Evolutionary conservation across 1,140 invertebrate genomes (phyloP), one percentile per base, ranked within the genome.

Genomic region (Tetragnatha versicolor): DNA sequence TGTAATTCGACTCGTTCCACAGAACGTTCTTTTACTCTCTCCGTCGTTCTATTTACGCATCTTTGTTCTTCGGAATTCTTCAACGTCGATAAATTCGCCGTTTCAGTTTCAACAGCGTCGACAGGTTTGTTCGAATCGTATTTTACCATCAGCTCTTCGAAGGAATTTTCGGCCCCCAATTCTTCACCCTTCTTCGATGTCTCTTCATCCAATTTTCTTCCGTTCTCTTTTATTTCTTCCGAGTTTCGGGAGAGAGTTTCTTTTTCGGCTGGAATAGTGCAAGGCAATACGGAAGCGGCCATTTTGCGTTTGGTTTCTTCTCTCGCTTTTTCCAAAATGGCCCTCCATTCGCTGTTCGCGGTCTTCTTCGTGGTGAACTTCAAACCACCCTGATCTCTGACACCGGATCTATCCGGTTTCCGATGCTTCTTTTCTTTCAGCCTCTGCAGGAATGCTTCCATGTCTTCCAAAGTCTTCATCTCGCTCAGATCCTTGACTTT

Each of bases 381-480:
- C 20, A 70, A 55, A 25, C 35, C 10, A 7, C 47, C 31, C 20
- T 60, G 58, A n/a, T 20, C 20, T 42, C 31, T 33, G 45, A 31
- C 12, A 17, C 47, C 27, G 22, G n/a, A n/a, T n/a, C n/a, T n/a
- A 10, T 31, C 10, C 17, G 39, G 47, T 60, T 60, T 73, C 7
- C 60, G n/a, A 3, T 22, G 20, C 10, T 53, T 58, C 20, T 70
- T 53, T 3, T 20, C 33, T 60, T 60, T 73, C 39, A 73, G 47
- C 1, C 14, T 7, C 29, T 42, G 37, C 39, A 73, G 33, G 33
- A 73, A 73, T 12, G 4, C 22, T 60, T 73, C 69, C 69, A 73
- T 73, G 6, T 73, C 69, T 31, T 73, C 55, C 17, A 73, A 47
- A 17, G 69, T 73, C 22, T 45, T 58, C 9, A 73, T 35, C 4